Evolutionary conservation across 2,888 invertebrate species (phyloP), one percentile per base, ranked within the genome.

Genomic region (Drosophila niveifrons): DNA sequence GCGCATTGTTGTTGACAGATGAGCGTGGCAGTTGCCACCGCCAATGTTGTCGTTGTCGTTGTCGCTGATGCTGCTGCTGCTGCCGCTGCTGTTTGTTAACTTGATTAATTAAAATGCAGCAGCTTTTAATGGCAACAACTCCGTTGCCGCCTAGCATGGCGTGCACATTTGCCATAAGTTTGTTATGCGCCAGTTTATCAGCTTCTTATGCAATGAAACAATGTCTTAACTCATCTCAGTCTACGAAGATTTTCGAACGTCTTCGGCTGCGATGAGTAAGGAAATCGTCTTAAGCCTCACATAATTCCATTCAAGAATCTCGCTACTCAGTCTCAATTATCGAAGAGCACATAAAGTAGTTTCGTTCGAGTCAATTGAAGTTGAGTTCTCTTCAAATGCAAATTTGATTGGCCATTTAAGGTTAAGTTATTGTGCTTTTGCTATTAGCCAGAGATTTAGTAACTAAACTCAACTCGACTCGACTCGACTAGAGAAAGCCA

Each of bases 101-200:
- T 86, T 84, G 80, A 87, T 84, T 87, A 85, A 85, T 84, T 85
- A 80, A 84, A 87, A 85, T 84, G 79, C 82, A 85, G 74, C 74
- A 69, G 66, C 70, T 78, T 75, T 84, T 87, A 86, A 79, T 75
- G 71, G 78, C 70, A 53, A 53, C 29, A 39, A 48, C 52, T 47
- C 34, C 47, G 1, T 1, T 6, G 39, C 4, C 48, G 46, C 15
- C 53, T 43, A 23, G 57, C 67, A 55, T 82, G 51, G 82, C 82
- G 78, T 85, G 82, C 70, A 75, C 71, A 66, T 70, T 80, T 73
- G 81, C 72, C 74, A 72, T 82, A 68, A 83, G 72, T 80, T 78
- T 80, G 80, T 71, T 82, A 67, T 78, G 80, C 59, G 74, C 76
- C 50, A 70, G 72, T 68, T 72, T 81, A 78, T 72, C 80, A 75